phyloP scores from a whole-genome alignment of 53 echinoderm and acorn worm species.

The Pentamera pediparva region DNA sequence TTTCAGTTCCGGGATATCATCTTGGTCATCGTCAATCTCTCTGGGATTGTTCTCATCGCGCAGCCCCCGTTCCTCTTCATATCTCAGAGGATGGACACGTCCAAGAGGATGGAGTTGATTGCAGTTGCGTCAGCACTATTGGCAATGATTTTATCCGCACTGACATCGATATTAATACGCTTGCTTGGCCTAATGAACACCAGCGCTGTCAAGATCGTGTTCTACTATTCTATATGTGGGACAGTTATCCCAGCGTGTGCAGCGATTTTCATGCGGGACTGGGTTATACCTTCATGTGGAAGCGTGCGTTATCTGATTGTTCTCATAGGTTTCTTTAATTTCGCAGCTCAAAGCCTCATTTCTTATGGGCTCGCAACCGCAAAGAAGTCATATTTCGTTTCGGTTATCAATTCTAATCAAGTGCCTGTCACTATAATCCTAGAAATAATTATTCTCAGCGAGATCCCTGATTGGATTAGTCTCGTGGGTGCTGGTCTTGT shows the following conservation, averaged over 20 bases:
- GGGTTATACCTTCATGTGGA: conserved; percentile 3
- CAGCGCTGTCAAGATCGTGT: conserved; percentile 3
- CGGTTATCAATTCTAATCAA: conserved; percentile 16
- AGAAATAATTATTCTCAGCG: not conserved
- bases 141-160: conserved; percentile 2
- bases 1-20: not conserved
- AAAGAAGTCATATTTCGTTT: conserved; percentile 15
- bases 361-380: not conserved
- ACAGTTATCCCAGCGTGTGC: not conserved
- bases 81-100: not conserved
- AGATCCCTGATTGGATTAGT: not conserved
- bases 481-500: not conserved
- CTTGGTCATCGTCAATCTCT: not conserved
- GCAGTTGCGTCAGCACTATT: not conserved
- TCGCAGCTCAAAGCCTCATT: not conserved
- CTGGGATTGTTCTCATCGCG: conserved; percentile 2
- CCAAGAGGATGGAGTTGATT: conserved; percentile 6
- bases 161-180: not conserved
- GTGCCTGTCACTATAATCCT: conserved; percentile 6
- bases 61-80: conserved; percentile 12
- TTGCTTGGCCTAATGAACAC: conserved; percentile 12
- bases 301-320: not conserved
- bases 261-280: not conserved
- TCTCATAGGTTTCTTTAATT: conserved; percentile 14
- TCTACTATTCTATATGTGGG: conserved; percentile 3